phyloP scores from a whole-genome alignment of 2,797 vertebrate species.

The Eutrigla gurnardus region DNA sequence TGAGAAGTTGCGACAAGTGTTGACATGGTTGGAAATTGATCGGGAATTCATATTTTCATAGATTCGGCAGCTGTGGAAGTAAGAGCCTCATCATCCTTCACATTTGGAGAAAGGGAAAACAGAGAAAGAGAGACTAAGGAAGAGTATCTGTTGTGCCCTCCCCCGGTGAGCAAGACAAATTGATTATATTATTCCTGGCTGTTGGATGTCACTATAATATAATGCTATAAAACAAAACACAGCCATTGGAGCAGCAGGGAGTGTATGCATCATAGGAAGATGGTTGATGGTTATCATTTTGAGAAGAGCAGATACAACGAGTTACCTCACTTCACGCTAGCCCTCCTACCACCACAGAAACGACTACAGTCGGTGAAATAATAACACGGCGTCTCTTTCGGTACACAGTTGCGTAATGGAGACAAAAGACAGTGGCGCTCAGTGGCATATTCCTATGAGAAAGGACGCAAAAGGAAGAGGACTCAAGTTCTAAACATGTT shows the following conservation, averaged over 20 bases:
- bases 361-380: conserved; percentile 2
- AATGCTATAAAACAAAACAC: conserved; percentile 72
- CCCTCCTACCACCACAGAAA: conserved; percentile 25
- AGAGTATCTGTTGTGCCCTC: conserved; percentile 45
- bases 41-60: conserved; percentile 51
- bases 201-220: conserved; percentile 72
- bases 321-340: conserved; percentile 15
- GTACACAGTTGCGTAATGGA: conserved; percentile 14
- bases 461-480: background rate
- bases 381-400: conserved; percentile 23
- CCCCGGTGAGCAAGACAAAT: conserved; percentile 66
- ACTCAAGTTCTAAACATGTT: background rate
- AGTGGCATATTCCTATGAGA: background rate
- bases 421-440: conserved; percentile 26
- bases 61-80: conserved; percentile 41
- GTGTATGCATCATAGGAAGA: conserved; percentile 62
- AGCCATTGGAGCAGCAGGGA: conserved; percentile 61
- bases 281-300: conserved; percentile 65
- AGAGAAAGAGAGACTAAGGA: conserved; percentile 7
- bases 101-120: conserved; percentile 36
- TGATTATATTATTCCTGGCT: conserved; percentile 74
- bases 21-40: conserved; percentile 71
- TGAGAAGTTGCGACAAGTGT: conserved; percentile 48
- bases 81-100: conserved; percentile 40
- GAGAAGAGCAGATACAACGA: conserved; percentile 44